A percentile compares a stretch with the other conserved stretches of the same genome.
These are phyloP conservation scores for Aelia acuminata DNA, from an alignment of 2,888 invertebrate genomes.

Conservation along the genomic window DNA sequence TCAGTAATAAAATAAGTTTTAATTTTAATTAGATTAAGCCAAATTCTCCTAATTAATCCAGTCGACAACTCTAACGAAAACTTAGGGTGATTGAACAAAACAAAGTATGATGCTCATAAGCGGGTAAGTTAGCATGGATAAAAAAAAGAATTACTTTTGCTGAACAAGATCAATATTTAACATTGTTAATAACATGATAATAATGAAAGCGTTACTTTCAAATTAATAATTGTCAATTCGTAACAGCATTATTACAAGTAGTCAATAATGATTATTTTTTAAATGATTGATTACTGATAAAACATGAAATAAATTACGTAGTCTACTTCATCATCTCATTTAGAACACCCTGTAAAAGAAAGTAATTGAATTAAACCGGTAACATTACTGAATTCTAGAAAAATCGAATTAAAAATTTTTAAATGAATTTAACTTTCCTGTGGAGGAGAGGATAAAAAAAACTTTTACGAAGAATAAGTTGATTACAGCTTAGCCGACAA, in stretches of 20 bases:
- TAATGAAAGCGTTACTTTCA: too few species aligned
- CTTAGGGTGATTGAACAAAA: too few species aligned
- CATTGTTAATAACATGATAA: too few species aligned
- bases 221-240: too few species aligned
- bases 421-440: constrained; percentile 53
- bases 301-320: not conserved
- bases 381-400: constrained; percentile 37
- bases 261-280: not conserved
- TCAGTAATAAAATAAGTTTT: too few species aligned
- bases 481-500: constrained; percentile 26
- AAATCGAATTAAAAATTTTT: constrained; percentile 53
- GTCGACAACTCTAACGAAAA: too few species aligned
- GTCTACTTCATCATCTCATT: constrained; percentile 4
- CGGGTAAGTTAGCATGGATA: too few species aligned
- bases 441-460: not conserved
- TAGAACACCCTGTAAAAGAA: not conserved
- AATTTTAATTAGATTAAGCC: too few species aligned
- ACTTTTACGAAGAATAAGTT: constrained; percentile 38
- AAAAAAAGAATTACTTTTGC: too few species aligned
- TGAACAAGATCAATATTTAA: too few species aligned
- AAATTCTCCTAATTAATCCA: too few species aligned
- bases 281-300: not conserved
- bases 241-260: not conserved
- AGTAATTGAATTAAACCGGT: constrained; percentile 2
- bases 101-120: too few species aligned